These are phyloP conservation scores for Oxycera nigricornis DNA, from an alignment of 2,888 invertebrate genomes.

Conservation along the genomic window DNA sequence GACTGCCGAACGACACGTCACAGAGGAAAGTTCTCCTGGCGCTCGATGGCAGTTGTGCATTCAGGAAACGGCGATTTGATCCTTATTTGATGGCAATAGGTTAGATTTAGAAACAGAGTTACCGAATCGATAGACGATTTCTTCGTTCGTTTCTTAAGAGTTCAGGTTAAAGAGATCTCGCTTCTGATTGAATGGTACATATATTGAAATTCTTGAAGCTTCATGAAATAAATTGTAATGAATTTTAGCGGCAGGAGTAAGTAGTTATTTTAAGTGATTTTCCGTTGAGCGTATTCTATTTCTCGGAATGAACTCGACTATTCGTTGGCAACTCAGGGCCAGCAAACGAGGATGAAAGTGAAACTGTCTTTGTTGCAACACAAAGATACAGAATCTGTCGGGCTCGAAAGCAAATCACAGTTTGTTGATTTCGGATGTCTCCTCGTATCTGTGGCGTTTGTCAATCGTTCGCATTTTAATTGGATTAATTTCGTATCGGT, in stretches of 20 bases:
- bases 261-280: no score
- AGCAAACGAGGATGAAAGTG: constrained; percentile 37
- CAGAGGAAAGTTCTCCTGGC: constrained; percentile 33
- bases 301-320: no score
- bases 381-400: neutral
- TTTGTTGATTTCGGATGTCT: neutral
- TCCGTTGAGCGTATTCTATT: no score
- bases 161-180: no score
- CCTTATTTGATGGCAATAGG: constrained; percentile 29
- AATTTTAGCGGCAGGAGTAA: no score
- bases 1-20: constrained; percentile 40
- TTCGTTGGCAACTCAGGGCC: neutral
- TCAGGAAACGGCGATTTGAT: constrained; percentile 41
- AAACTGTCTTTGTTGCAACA: constrained; percentile 22
- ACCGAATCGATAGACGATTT: no score
- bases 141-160: no score
- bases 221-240: no score
- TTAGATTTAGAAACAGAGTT: neutral
- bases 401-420: neutral
- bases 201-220: no score
- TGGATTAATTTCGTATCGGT: constrained; percentile 7
- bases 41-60: constrained; percentile 40
- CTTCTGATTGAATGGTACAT: no score
- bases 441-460: constrained; percentile 9
- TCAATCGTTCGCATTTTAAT: constrained; percentile 25